phyloP scores from a whole-genome alignment of 2,113 vertebrate species.

The Centropus unirufus region DNA sequence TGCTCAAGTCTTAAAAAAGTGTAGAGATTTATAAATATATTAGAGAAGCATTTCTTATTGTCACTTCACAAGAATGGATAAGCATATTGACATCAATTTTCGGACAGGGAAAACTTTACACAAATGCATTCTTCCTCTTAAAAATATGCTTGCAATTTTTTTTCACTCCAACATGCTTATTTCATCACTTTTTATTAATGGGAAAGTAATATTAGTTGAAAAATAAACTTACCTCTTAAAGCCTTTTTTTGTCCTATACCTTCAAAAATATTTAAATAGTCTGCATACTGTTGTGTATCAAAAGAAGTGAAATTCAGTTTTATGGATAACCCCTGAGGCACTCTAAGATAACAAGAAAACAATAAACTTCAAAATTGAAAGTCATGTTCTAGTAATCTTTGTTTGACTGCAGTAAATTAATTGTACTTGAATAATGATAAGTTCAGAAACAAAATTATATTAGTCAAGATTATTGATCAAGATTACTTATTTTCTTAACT shows the following conservation, averaged over 20 bases:
- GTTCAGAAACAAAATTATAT: neutral
- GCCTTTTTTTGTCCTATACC: constrained; percentile 75
- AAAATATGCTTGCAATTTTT: neutral
- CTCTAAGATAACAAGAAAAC: constrained; percentile 66
- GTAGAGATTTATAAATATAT: neutral
- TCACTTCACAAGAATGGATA: neutral
- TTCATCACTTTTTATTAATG: neutral
- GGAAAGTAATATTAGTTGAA: neutral
- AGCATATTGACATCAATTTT: neutral
- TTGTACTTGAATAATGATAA: neutral
- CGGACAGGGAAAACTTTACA: fast-evolving
- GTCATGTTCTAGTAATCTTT: neutral
- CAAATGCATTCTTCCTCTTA: neutral
- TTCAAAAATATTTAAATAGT: constrained; percentile 77
- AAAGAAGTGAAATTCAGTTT: constrained; percentile 76
- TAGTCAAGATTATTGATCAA: neutral
- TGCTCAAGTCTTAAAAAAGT: neutral
- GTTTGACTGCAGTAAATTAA: neutral
- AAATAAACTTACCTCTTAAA: constrained; percentile 77
- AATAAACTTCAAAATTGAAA: neutral
- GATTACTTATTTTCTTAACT: neutral
- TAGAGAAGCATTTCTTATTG: neutral
- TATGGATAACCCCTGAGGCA: constrained; percentile 72
- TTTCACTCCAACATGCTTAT: neutral
- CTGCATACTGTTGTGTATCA: constrained; percentile 48